A percentile compares a stretch with the other conserved stretches of the same genome.
Evolutionary conservation across 2,888 invertebrate genomes (phyloP).

Genomic region (Acleris cristana): DNA sequence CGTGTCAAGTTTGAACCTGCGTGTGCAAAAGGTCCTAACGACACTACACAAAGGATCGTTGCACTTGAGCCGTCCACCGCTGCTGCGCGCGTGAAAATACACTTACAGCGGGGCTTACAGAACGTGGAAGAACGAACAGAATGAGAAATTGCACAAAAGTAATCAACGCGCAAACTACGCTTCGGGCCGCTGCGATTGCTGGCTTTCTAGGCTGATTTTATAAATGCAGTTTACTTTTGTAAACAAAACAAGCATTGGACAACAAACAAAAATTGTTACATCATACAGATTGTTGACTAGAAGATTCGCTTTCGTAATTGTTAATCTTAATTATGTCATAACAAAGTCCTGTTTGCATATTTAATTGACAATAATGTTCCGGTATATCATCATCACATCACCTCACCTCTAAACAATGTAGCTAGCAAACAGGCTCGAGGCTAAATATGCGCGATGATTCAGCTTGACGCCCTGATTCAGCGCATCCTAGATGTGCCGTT

Average conservation of each 20-base stretch:
- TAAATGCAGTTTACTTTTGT: background rate
- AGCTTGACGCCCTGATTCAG: slow-evolving; percentile 33
- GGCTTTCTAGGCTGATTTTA: background rate
- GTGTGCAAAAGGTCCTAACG: slow-evolving; percentile 41
- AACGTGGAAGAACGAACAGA: slow-evolving; percentile 17
- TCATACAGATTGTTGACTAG: background rate
- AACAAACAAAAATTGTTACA: background rate
- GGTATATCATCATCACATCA: slow-evolving; percentile 30
- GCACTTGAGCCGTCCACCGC: slow-evolving; percentile 44
- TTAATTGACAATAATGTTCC: slow-evolving; percentile 22
- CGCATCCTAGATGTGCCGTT: slow-evolving; percentile 9
- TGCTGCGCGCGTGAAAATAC: slow-evolving; percentile 34
- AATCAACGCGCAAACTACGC: slow-evolving; percentile 13
- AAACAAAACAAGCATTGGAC: background rate
- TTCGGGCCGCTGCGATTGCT: slow-evolving; percentile 11
- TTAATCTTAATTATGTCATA: slow-evolving; percentile 20
- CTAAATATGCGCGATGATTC: slow-evolving; percentile 60
- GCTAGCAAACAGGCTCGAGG: slow-evolving; percentile 56
- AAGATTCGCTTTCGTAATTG: slow-evolving; percentile 14
- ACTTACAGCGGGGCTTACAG: slow-evolving; percentile 26
- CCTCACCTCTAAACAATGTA: slow-evolving; percentile 48
- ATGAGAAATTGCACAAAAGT: slow-evolving; percentile 35
- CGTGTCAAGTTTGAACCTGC: slow-evolving; percentile 15
- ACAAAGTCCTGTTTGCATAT: slow-evolving; percentile 17
- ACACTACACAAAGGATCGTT: slow-evolving; percentile 48